Conservation (phyloP, 1,140 invertebrate genomes). For the Amyelois transitella region DNA sequence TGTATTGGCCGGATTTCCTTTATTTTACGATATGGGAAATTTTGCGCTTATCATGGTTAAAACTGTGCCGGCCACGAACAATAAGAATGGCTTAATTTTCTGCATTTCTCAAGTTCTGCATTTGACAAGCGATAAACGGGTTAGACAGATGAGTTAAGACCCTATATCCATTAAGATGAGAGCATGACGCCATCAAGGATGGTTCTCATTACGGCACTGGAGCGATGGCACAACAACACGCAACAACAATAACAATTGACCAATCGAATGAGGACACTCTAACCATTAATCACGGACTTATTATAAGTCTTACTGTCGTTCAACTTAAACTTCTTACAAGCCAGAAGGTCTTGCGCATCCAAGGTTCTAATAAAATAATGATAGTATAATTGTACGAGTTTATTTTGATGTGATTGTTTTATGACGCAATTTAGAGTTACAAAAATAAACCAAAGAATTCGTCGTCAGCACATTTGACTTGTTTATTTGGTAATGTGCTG, state of each 20-base stretch:
- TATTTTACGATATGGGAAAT: not conserved
- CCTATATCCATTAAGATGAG: not conserved
- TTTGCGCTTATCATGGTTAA: not conserved
- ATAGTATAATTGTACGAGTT: not conserved
- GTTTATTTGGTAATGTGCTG: not conserved
- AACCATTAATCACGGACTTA: conserved; percentile 32
- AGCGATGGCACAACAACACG: conserved; percentile 19
- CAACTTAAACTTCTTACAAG: conserved; percentile 9
- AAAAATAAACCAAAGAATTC: not conserved
- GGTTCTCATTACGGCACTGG: conserved; percentile 21
- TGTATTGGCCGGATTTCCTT: not conserved
- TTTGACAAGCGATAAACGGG: too few species aligned
- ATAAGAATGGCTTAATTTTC: too few species aligned
- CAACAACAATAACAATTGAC: conserved; percentile 30
- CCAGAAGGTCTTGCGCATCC: conserved; percentile 7
- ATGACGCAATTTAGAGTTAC: not conserved
- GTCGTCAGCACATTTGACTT: not conserved
- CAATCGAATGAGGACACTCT: conserved; percentile 21
- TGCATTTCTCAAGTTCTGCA: too few species aligned
- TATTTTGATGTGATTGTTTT: not conserved
- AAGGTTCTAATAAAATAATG: not conserved
- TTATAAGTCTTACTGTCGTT: conserved; percentile 26
- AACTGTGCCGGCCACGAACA: too few species aligned
- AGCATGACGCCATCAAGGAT: conserved; percentile 16
- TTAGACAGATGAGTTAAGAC: too few species aligned